A percentile compares a stretch with the other conserved stretches of the same genome.
Conservation (phyloP, 2,113 vertebrate genomes). For the Emydocephalus ijimae region DNA sequence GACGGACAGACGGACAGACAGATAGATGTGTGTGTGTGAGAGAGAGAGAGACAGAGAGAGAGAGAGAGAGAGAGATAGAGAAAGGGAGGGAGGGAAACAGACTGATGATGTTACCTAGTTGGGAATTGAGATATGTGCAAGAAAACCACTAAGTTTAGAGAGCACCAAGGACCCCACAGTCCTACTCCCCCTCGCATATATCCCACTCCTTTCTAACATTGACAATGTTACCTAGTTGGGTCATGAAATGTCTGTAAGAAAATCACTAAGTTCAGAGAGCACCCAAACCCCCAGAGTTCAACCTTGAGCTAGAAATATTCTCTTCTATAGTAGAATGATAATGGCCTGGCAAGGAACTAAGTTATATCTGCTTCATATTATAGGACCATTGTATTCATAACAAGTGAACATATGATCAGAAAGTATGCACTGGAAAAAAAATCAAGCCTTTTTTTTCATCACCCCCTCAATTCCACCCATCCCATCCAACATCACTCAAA, state of each 20-base stretch:
- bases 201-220: no score
- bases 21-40: no score
- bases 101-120: not conserved
- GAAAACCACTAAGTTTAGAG: not conserved
- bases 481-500: no score
- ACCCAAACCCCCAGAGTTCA: not conserved
- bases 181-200: no score
- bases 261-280: no score
- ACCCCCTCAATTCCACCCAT: not conserved
- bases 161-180: no score
- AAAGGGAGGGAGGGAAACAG: accelerated
- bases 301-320: not conserved
- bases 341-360: not conserved
- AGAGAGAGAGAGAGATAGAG: no score
- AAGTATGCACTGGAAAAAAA: not conserved
- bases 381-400: not conserved
- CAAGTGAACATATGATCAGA: not conserved
- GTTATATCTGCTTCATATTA: not conserved
- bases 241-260: no score
- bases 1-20: no score
- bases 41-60: no score
- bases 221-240: no score
- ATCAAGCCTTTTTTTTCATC: not conserved
- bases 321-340: not conserved
- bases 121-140: not conserved